These are phyloP conservation scores for Catostylus mosaicus DNA, from an alignment of 30 jellyfish, hydroid and myxozoan species.

Conservation along the genomic window DNA sequence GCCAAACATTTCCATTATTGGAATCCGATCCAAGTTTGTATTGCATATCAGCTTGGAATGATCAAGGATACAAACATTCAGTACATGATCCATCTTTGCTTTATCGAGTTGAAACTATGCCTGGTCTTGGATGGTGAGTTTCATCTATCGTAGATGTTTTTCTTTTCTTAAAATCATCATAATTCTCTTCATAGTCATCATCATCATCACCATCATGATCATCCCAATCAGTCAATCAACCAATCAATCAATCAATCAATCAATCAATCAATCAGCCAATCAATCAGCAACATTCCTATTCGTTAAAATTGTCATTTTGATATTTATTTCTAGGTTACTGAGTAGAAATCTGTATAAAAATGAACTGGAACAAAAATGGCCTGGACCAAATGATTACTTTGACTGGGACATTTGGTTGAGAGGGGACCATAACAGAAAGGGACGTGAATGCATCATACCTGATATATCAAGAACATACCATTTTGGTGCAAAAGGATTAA, in stretches of 20 bases:
- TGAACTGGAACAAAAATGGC: constrained; percentile 82
- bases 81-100: constrained; percentile 90
- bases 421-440: constrained; percentile 79
- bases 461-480: constrained; percentile 94
- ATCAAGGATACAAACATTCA: constrained; percentile 97
- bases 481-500: constrained; percentile 93
- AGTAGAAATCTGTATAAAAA: constrained; percentile 65
- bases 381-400: constrained; percentile 85
- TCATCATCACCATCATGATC: too few relatives aligned
- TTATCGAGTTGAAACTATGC: constrained; percentile 98
- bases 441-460: constrained; percentile 97
- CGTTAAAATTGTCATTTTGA: too few relatives aligned
- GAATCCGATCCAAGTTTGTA: constrained; percentile 80
- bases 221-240: too few relatives aligned
- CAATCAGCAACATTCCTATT: too few relatives aligned
- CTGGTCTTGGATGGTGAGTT: constrained; percentile 97
- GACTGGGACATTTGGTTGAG: constrained; percentile 99
- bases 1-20: constrained; percentile 83
- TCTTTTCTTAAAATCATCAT: too few relatives aligned
- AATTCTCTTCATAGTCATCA: too few relatives aligned
- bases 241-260: too few relatives aligned
- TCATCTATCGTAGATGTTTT: background rate
- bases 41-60: constrained; percentile 99
- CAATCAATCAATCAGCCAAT: too few relatives aligned
- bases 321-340: constrained; percentile 17